phyloP scores from a whole-genome alignment of 2,888 invertebrate genomes.

The Blastobasis adustella region DNA sequence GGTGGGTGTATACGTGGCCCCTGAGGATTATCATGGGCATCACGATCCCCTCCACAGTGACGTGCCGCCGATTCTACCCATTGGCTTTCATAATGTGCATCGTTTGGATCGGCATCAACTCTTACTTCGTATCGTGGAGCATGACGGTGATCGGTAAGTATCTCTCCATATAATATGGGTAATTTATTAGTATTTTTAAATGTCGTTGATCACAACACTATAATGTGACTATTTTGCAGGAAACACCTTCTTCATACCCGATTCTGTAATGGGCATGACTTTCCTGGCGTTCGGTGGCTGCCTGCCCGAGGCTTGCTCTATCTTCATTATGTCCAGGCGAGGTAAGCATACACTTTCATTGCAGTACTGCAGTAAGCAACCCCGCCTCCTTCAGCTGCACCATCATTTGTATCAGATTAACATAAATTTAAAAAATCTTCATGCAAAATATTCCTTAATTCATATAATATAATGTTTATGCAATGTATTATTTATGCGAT shows the following conservation, averaged over 20 bases:
- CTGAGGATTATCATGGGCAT: constrained; percentile 77
- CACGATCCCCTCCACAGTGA: constrained; percentile 82
- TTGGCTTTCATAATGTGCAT: constrained; percentile 90
- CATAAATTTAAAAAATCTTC: too few species aligned
- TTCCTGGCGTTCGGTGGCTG: constrained; percentile 93
- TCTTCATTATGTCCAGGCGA: constrained; percentile 88
- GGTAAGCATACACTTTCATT: constrained; percentile 67
- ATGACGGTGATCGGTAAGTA: constrained; percentile 85
- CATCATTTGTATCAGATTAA: too few species aligned
- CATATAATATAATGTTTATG: too few species aligned
- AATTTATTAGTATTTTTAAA: neutral
- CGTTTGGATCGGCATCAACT: constrained; percentile 87
- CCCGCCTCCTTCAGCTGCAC: too few species aligned
- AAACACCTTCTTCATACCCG: constrained; percentile 85
- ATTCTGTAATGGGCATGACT: constrained; percentile 93
- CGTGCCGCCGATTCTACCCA: constrained; percentile 78
- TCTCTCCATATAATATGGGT: neutral
- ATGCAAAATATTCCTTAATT: too few species aligned
- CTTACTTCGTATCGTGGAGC: constrained; percentile 95
- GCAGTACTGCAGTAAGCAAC: too few species aligned
- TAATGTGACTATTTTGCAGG: constrained; percentile 55
- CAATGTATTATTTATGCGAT: too few species aligned
- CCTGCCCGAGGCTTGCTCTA: constrained; percentile 87
- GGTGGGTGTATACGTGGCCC: constrained; percentile 85
- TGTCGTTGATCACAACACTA: neutral